These are phyloP conservation scores for Rhynchotus rufescens DNA, from an alignment of 2,797 vertebrate genomes.

Conservation along the genomic window DNA sequence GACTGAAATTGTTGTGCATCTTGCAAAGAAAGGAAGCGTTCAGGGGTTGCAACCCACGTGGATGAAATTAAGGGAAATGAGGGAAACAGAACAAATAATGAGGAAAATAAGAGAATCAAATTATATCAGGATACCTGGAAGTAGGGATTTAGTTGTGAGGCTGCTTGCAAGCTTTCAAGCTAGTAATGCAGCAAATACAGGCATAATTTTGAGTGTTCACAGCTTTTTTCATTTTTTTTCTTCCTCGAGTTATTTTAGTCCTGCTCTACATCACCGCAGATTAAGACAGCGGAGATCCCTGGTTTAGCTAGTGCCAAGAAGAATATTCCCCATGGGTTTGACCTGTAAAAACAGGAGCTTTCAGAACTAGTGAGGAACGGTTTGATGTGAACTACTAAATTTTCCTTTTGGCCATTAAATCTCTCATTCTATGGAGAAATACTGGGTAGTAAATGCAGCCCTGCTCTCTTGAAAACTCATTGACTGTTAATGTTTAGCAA, in stretches of 20 bases:
- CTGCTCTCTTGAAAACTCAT: constrained; percentile 49
- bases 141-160: not conserved
- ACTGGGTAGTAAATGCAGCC: not conserved
- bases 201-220: too few relatives aligned
- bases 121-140: not conserved
- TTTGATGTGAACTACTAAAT: constrained; percentile 10
- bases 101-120: not conserved
- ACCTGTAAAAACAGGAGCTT: not conserved
- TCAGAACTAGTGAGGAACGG: not conserved
- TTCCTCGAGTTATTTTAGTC: not conserved
- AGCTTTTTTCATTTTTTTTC: too few relatives aligned
- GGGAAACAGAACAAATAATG: not conserved
- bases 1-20: not conserved
- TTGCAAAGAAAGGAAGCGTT: not conserved
- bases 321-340: not conserved
- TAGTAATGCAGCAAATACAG: not conserved
- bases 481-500: constrained; percentile 43
- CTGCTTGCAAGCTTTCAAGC: not conserved
- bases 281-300: not conserved
- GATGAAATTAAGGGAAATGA: not conserved
- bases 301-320: not conserved
- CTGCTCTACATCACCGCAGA: not conserved
- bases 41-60: not conserved
- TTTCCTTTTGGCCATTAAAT: constrained; percentile 8
- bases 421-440: constrained; percentile 20